A percentile compares a stretch with the other conserved stretches of the same genome.
Evolutionary conservation across 2,888 invertebrate genomes (phyloP).

Genomic region (Phytoseiulus persimilis): DNA sequence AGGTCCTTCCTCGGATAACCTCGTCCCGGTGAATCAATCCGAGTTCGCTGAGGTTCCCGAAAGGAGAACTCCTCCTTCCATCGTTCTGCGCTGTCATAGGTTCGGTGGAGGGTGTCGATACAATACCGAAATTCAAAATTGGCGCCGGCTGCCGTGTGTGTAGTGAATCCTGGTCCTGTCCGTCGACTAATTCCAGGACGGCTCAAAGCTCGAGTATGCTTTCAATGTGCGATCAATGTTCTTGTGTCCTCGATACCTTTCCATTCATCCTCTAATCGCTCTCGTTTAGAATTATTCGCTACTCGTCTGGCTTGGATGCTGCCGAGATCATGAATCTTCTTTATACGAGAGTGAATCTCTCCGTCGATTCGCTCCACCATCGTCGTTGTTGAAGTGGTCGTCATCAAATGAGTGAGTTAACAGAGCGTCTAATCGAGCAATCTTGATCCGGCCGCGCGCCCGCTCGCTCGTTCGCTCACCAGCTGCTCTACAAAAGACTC

Average conservation of each 20-base stretch:
- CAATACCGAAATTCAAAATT: no score
- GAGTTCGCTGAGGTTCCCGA: no score
- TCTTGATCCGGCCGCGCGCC: neutral
- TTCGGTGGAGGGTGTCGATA: no score
- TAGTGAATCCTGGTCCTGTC: no score
- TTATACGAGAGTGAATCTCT: neutral
- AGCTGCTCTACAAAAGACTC: slow-evolving; percentile 5
- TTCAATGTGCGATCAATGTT: no score
- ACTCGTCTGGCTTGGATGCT: neutral
- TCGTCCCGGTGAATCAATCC: no score
- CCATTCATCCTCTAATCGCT: neutral
- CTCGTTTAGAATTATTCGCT: neutral
- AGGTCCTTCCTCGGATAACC: no score
- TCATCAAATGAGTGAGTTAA: neutral
- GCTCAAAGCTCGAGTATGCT: no score
- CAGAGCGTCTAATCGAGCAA: slow-evolving; percentile 5
- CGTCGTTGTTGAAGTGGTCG: neutral
- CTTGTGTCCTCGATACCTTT: neutral
- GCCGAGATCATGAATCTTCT: neutral
- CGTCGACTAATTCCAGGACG: no score
- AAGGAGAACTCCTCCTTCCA: no score
- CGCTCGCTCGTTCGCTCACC: neutral
- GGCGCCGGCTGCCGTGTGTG: no score
- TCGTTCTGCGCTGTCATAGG: no score
- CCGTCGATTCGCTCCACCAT: neutral